phyloP scores from a whole-genome alignment of 2,113 vertebrate species.

The Bos javanicus region DNA sequence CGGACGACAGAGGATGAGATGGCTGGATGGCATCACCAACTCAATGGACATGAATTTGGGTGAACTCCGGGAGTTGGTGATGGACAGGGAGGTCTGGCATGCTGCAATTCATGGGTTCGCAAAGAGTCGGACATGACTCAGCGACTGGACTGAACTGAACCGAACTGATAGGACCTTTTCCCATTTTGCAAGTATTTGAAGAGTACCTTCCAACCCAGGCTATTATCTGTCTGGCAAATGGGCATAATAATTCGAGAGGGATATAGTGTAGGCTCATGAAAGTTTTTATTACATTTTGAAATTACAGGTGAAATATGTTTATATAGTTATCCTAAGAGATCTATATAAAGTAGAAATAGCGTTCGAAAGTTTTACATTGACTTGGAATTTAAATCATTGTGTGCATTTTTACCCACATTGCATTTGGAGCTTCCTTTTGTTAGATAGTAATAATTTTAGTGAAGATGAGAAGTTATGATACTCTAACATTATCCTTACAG shows the following conservation, averaged over 20 bases:
- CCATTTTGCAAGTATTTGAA: not conserved
- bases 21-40: no score
- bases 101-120: no score
- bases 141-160: no score
- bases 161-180: not conserved
- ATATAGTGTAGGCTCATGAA: not conserved
- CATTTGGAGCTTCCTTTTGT: not conserved
- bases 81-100: no score
- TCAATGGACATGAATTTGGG: no score
- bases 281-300: slow-evolving; percentile 8
- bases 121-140: no score
- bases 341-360: not conserved
- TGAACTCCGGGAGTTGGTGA: no score
- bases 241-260: slow-evolving; percentile 9
- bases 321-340: not conserved
- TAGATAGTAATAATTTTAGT: not conserved
- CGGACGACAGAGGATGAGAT: no score
- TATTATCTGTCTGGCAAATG: slow-evolving; percentile 14
- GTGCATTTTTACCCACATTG: not conserved
- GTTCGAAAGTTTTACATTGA: not conserved
- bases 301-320: not conserved
- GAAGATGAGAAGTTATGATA: not conserved
- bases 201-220: not conserved
- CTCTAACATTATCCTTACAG: not conserved
- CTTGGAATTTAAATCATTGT: not conserved